phyloP scores from a whole-genome alignment of 2,797 vertebrate genomes.

The Alauda arvensis region DNA sequence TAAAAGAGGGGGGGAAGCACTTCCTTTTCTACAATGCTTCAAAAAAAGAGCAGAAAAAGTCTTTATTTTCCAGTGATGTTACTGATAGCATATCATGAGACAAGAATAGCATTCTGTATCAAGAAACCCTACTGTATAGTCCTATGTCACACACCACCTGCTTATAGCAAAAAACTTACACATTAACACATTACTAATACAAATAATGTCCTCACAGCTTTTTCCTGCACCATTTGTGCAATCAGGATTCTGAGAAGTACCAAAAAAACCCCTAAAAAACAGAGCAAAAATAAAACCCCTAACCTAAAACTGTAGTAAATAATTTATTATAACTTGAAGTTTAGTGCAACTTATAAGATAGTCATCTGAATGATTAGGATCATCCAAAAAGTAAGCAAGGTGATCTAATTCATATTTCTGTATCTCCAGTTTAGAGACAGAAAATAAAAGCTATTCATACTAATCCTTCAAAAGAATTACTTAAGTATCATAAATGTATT shows the following conservation, averaged over 20 bases:
- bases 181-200: background rate
- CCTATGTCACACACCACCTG: background rate
- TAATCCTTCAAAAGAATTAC: background rate
- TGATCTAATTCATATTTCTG: background rate
- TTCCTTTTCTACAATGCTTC: slow-evolving; percentile 11
- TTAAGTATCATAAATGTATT: background rate
- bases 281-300: background rate
- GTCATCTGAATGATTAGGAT: background rate
- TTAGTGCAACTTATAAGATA: background rate
- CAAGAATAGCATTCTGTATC: background rate
- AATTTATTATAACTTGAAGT: background rate
- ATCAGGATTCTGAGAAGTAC: slow-evolving; percentile 22
- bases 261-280: background rate
- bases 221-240: slow-evolving; percentile 2
- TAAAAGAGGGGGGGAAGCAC: background rate
- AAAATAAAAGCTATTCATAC: background rate
- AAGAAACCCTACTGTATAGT: background rate
- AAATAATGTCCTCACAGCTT: background rate
- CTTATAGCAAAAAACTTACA: background rate
- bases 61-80: background rate
- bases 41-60: background rate
- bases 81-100: background rate
- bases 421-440: background rate
- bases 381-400: background rate
- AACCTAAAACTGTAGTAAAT: slow-evolving; percentile 28